A percentile compares a stretch with the other conserved stretches of the same genome.
These are phyloP conservation scores for Esperia sulphurella DNA, from an alignment of 2,888 invertebrate species.

Conservation along the genomic window DNA sequence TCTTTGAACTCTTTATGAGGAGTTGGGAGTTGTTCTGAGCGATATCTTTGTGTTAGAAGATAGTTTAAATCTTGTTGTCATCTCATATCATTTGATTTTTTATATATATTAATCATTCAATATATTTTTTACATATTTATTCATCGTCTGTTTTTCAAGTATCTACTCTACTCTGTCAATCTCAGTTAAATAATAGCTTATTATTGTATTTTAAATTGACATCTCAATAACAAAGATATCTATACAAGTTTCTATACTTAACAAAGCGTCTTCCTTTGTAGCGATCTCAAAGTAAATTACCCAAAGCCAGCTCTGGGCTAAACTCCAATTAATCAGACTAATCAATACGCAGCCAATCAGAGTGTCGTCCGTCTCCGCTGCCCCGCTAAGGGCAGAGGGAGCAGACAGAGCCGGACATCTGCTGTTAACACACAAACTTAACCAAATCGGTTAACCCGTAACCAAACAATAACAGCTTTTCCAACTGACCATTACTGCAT, in stretches of 20 bases:
- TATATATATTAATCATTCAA: too few relatives aligned
- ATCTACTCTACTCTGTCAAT: too few relatives aligned
- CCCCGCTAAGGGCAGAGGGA: slow-evolving; percentile 33
- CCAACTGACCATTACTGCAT: slow-evolving; percentile 59
- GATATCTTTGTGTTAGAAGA: too few relatives aligned
- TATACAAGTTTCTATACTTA: not conserved
- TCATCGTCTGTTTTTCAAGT: too few relatives aligned
- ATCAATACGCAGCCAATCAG: slow-evolving; percentile 64
- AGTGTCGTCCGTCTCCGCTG: slow-evolving; percentile 27
- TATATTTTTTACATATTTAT: too few relatives aligned
- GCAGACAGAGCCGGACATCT: slow-evolving; percentile 57
- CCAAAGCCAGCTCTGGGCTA: slow-evolving; percentile 37
- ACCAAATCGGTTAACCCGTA: slow-evolving; percentile 78
- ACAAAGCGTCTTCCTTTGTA: not conserved
- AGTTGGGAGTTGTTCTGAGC: slow-evolving; percentile 7
- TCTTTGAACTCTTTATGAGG: slow-evolving; percentile 24
- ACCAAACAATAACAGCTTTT: slow-evolving; percentile 78
- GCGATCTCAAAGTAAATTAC: slow-evolving; percentile 32
- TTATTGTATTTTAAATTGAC: too few relatives aligned
- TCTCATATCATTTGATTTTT: too few relatives aligned
- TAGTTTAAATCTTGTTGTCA: too few relatives aligned
- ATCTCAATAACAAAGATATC: not conserved
- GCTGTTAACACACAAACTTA: slow-evolving; percentile 75
- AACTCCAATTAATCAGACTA: slow-evolving; percentile 56
- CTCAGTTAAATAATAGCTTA: too few relatives aligned